These are phyloP conservation scores for Hyles vespertilio DNA, from an alignment of 1,140 invertebrate species.

Conservation along the genomic window DNA sequence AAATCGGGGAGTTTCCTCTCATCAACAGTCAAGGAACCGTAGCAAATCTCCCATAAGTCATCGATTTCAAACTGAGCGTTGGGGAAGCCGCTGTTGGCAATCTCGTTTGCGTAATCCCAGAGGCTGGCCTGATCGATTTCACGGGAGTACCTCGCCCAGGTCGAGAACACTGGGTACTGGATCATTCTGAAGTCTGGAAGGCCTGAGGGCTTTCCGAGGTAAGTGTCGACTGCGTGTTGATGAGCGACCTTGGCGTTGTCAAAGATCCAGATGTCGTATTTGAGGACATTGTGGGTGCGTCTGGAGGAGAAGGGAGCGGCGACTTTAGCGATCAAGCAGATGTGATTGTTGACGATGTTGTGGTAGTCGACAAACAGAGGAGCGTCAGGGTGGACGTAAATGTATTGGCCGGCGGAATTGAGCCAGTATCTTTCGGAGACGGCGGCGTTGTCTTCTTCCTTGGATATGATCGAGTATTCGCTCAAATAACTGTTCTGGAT, in stretches of 20 bases:
- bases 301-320: constrained; percentile 73
- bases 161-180: constrained; percentile 92
- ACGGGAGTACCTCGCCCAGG: constrained; percentile 88
- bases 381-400: constrained; percentile 79
- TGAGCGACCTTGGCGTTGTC: constrained; percentile 80
- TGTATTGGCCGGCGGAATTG: constrained; percentile 82
- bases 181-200: constrained; percentile 86
- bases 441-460: constrained; percentile 79
- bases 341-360: constrained; percentile 68
- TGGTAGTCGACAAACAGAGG: constrained; percentile 87
- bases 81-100: constrained; percentile 82
- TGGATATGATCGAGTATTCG: constrained; percentile 79
- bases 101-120: constrained; percentile 83
- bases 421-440: constrained; percentile 88
- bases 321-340: constrained; percentile 80
- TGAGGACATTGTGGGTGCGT: constrained; percentile 66
- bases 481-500: constrained; percentile 77
- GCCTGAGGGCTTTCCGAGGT: constrained; percentile 79
- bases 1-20: constrained; percentile 84
- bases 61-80: constrained; percentile 92
- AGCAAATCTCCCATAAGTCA: constrained; percentile 93
- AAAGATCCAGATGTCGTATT: constrained; percentile 80
- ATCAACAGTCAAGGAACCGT: constrained; percentile 88
- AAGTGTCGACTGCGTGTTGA: constrained; percentile 77
- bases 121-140: constrained; percentile 83